A percentile compares a stretch with the other conserved stretches of the same genome.
phyloP scores from a whole-genome alignment of 2,888 invertebrate species.

The Epirrita christyi region DNA sequence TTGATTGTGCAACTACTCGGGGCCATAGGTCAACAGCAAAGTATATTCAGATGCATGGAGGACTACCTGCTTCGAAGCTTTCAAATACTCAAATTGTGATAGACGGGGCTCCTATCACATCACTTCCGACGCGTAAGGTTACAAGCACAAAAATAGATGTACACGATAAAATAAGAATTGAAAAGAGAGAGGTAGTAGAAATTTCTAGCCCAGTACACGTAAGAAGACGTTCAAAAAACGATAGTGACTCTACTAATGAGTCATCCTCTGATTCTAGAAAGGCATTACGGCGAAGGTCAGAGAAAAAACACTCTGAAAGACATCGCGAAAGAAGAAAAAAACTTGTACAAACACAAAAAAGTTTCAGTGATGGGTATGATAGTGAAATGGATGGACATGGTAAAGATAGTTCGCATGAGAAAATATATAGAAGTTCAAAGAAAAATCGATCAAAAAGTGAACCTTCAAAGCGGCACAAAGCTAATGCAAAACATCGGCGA shows the following conservation, averaged over 20 bases:
- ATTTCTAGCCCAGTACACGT: constrained; percentile 72
- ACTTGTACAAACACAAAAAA: constrained; percentile 67
- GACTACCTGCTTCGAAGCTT: constrained; percentile 91
- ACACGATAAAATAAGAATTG: constrained; percentile 77
- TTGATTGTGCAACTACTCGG: constrained; percentile 95
- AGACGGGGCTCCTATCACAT: constrained; percentile 73
- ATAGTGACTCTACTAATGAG: constrained; percentile 68
- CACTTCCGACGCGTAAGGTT: constrained; percentile 74
- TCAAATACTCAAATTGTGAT: constrained; percentile 76
- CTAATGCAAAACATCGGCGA: constrained; percentile 57
- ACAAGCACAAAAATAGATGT: constrained; percentile 82
- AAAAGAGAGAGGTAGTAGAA: constrained; percentile 80
- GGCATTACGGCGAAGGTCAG: constrained; percentile 51
- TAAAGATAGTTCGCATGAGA: constrained; percentile 53
- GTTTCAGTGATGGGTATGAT: constrained; percentile 82
- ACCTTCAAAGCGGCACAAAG: constrained; percentile 66
- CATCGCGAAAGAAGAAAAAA: constrained; percentile 68
- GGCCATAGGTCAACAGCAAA: constrained; percentile 96
- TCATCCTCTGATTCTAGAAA: constrained; percentile 77
- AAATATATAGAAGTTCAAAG: constrained; percentile 58
- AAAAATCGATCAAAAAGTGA: constrained; percentile 80
- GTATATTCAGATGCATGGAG: constrained; percentile 95
- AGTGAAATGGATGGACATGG: constrained; percentile 65
- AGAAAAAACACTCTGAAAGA: constrained; percentile 59
- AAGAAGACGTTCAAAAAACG: constrained; percentile 54